Base-by-base conservation (phyloP, 2,113 vertebrate genomes). In the Porphyrio hochstetteri region DNA sequence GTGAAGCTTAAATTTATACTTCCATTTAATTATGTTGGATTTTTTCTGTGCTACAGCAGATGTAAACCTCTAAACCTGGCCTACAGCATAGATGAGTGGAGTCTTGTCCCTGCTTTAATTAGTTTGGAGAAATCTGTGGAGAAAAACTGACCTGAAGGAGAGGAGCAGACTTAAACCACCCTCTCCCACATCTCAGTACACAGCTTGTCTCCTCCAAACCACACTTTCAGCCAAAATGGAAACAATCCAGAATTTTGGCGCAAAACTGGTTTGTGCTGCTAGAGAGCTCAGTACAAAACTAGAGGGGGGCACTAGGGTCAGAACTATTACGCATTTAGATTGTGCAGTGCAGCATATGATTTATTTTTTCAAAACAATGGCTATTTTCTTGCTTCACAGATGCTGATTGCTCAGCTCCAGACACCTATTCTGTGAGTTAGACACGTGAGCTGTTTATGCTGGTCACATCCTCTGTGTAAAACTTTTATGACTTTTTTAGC, bases 391-490 rank as follows among this genome's bases (percentile, higher is more conserved):
- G 52, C 44, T 91, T 44, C n/a, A 57, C 63, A 82, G 44, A 74
- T 2, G 0, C 38, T 63, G 56, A 64, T 35, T 53, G 9, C 81
- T 93, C 61, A 79, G 60, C 56, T 28, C 64, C 60, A 93, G 82
- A 82, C 71, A 93, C 75, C 87, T 90, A 87, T 82, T 46, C 28
- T 70, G 67, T 0, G 5, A 77, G 65, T 91, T 70, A 71, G 63
- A 44, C 53, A 63, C 27, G 36, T 24, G 67, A 94, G 72, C 68
- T 85, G 67, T 91, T 96, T 86, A 94, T 93, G 75, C 59, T 83
- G 85, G 78, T 76, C 90, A 96, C 85, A 90, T 88, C 84, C 85
- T 88, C 90, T 90, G 59, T 80, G 75, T 87, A 94, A 95, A 94
- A 74, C 7, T 92, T 95, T 95, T 82, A 92, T 76, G 42, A 40